phyloP scores from a whole-genome alignment of 2,113 vertebrate species.

The Isurus oxyrinchus region DNA sequence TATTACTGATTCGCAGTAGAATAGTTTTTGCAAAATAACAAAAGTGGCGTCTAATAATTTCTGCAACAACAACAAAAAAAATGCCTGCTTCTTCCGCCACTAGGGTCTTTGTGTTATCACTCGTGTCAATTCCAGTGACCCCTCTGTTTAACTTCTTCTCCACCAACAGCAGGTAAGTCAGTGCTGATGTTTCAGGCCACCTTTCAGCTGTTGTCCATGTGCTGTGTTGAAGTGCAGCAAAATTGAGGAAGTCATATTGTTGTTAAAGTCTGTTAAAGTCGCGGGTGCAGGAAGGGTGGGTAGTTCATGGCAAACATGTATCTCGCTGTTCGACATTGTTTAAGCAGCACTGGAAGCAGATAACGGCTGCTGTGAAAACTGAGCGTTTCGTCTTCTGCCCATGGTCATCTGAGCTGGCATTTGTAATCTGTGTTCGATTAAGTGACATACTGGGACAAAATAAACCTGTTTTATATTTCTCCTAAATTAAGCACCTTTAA shows the following conservation, averaged over 20 bases:
- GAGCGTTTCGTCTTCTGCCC: neutral
- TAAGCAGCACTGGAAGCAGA: neutral
- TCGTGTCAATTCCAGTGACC: conserved; percentile 76
- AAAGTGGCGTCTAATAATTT: neutral
- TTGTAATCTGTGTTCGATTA: neutral
- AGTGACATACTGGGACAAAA: neutral
- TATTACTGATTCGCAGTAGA: neutral
- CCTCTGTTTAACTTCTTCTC: conserved; percentile 71
- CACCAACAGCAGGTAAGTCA: conserved; percentile 65
- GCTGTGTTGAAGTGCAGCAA: neutral
- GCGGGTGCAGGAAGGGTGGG: neutral
- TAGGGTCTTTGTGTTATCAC: conserved; percentile 75
- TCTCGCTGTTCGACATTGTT: neutral
- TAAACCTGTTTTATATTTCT: neutral
- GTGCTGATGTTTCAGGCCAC: neutral
- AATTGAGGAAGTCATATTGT: neutral
- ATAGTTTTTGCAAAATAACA: neutral
- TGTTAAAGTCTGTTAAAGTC: neutral
- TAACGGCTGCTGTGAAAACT: neutral
- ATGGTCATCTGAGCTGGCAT: neutral
- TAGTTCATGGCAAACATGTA: neutral
- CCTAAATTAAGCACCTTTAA: neutral
- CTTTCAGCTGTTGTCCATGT: too few relatives aligned
- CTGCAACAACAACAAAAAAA: too few relatives aligned
- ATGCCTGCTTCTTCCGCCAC: conserved; percentile 82